A percentile compares a stretch with the other conserved stretches of the same genome.
Evolutionary conservation across 2,797 vertebrate species (phyloP).

Genomic region (Phoxinus dragarum): DNA sequence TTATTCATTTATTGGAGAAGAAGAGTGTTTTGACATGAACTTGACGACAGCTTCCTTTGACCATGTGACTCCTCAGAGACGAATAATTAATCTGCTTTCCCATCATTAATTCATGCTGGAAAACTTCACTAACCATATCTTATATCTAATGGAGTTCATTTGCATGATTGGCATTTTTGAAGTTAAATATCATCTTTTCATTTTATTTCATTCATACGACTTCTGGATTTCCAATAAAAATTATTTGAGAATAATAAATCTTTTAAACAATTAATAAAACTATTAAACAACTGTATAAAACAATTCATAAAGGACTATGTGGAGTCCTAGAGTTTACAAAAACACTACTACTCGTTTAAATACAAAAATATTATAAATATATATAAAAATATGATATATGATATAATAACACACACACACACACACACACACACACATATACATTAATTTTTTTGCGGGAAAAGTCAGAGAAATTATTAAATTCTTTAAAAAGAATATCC

Average conservation of each 20-base stretch:
- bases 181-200: neutral
- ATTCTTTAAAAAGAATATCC: neutral
- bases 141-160: constrained; percentile 34
- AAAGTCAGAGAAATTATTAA: neutral
- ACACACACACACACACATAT: no score
- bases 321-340: neutral
- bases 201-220: neutral
- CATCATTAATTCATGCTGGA: constrained; percentile 55
- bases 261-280: neutral
- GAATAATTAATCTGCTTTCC: constrained; percentile 53
- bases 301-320: neutral
- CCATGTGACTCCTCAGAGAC: constrained; percentile 52
- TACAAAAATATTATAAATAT: neutral
- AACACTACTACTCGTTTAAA: neutral
- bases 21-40: neutral
- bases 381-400: no score
- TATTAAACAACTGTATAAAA: neutral
- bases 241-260: neutral
- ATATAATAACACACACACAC: no score
- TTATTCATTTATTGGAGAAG: neutral
- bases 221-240: neutral
- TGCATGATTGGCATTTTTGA: constrained; percentile 14
- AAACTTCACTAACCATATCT: constrained; percentile 51
- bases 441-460: neutral
- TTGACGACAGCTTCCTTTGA: constrained; percentile 3